Evolutionary conservation across 2,888 invertebrate genomes (phyloP), one percentile per base, ranked within the genome.

Genomic region (Eudemis profundana): DNA sequence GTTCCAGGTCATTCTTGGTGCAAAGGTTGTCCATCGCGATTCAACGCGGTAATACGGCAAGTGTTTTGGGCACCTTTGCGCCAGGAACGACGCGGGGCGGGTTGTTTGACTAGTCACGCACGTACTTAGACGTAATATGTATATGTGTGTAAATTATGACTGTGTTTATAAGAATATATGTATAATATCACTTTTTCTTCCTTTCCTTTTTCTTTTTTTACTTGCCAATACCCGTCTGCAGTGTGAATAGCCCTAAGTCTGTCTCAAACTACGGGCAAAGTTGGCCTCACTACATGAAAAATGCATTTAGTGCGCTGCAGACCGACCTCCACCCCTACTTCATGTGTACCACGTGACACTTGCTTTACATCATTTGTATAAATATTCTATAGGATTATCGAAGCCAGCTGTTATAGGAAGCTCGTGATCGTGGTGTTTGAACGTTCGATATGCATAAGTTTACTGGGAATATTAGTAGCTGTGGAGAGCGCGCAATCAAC

Each of bases 211-310:
- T 14, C 50, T 40, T 23, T 19, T 40, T 54, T 15, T 10, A 23
- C 14, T 3, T 23, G 1, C 40, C 14, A 53, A 12, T 5, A 36
- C 4, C 2, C 19, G 36, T 33, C 19, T 14, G 57, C 77, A 76
- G 79, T 81, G 79, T 78, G 78, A 73, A 27, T 47, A 50, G 69
- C 72, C 70, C 62, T 56, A 68, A 71, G 78, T 74, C 76, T 71
- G 75, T 74, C 71, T 67, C 71, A 78, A 80, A 82, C 83, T 83
- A 74, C 77, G 69, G 74, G 70, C 72, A 74, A 86, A 89, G 84
- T 89, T 87, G 76, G 78, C 75, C 78, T 80, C 81, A 76, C 84
- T 79, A 89, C 90, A 90, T 89, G 89, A 90, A 90, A 90, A 89
- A 90, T 90, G 90, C 90, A 90, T 89, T 89, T 82, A 84, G 82